Conservation (phyloP, 2,888 invertebrate species). For the Thecocarcelia acutangulata region DNA sequence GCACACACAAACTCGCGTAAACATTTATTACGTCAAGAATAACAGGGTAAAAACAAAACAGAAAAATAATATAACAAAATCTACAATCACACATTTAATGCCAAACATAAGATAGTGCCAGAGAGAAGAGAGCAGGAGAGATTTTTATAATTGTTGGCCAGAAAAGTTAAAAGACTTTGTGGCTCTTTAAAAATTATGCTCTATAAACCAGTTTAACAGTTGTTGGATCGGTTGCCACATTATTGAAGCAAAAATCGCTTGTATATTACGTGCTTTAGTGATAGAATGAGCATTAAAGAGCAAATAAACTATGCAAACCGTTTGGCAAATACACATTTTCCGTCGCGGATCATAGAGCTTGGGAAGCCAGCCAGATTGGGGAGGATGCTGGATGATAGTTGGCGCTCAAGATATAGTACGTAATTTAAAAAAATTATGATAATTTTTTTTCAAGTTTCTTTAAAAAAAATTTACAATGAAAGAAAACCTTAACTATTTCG, state of each 20-base stretch:
- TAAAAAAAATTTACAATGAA: no score
- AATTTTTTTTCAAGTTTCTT: no score
- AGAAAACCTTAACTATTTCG: no score
- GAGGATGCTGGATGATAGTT: no score
- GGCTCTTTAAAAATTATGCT: conserved; percentile 33
- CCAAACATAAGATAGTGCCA: conserved; percentile 1
- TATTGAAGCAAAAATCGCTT: neutral
- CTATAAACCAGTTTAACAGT: conserved; percentile 53
- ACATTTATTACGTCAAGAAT: conserved; percentile 48
- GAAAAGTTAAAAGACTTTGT: neutral
- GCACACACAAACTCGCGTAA: neutral
- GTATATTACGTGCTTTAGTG: neutral
- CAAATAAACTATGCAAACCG: no score
- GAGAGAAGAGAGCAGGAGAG: neutral
- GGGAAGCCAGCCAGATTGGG: no score
- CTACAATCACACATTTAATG: conserved; percentile 22
- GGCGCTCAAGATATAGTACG: no score
- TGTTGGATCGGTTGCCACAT: conserved; percentile 9
- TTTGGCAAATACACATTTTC: no score
- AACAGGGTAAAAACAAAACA: conserved; percentile 62
- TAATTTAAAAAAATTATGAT: no score
- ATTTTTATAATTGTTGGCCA: conserved; percentile 39
- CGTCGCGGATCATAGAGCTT: no score
- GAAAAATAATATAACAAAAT: conserved; percentile 39
- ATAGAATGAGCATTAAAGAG: no score